Evolutionary conservation across 2,888 invertebrate genomes (phyloP).

Genomic region (Scaptodrosophila latifasciaeformis): DNA sequence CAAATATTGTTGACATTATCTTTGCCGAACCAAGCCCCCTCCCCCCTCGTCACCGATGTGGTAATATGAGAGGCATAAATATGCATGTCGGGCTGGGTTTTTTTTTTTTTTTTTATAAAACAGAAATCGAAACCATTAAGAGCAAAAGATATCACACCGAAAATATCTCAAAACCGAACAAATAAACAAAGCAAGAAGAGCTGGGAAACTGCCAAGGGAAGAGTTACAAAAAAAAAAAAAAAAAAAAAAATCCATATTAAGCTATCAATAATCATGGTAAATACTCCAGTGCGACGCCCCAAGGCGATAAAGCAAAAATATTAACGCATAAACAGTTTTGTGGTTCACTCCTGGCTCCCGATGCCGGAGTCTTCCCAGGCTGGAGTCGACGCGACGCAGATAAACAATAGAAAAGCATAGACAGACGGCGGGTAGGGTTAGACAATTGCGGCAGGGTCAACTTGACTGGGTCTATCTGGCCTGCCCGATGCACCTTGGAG

Average conservation of each 20-base stretch:
- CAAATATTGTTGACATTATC: constrained; percentile 46
- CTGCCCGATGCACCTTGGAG: no score
- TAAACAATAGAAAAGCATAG: constrained; percentile 66
- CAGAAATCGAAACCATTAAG: constrained; percentile 34
- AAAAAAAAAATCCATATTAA: constrained; percentile 58
- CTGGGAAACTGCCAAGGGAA: neutral
- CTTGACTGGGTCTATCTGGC: constrained; percentile 11
- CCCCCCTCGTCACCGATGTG: constrained; percentile 1
- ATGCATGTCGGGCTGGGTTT: neutral
- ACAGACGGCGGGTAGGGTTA: constrained; percentile 46
- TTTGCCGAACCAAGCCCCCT: constrained; percentile 4
- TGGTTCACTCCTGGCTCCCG: no score
- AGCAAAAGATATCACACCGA: constrained; percentile 27
- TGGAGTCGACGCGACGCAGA: neutral
- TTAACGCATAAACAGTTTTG: constrained; percentile 46
- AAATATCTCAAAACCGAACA: constrained; percentile 37
- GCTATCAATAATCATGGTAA: constrained; percentile 70
- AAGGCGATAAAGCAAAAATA: constrained; percentile 58
- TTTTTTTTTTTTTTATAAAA: constrained; percentile 6
- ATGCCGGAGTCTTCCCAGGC: no score
- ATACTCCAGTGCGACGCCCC: constrained; percentile 62
- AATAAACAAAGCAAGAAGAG: constrained; percentile 30
- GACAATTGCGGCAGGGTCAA: constrained; percentile 40
- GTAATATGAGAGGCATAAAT: neutral
- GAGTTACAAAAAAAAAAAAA: constrained; percentile 10